Evolutionary conservation across 2,888 invertebrate species (phyloP).

Genomic region (Xestia xanthographa): DNA sequence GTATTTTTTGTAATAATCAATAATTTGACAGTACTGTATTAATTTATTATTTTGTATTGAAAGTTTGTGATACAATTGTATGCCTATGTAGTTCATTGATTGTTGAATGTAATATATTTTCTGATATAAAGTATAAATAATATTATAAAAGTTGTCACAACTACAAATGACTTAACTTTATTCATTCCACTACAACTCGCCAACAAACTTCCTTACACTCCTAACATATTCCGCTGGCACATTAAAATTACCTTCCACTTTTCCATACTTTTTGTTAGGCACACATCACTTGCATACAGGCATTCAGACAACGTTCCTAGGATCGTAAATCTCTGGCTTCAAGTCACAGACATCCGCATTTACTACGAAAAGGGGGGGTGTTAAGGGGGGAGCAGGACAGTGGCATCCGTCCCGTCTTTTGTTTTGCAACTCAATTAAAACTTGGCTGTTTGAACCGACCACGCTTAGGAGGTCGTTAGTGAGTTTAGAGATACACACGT

Average conservation of each 20-base stretch:
- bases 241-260: constrained; percentile 61
- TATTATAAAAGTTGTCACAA: neutral
- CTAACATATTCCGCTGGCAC: constrained; percentile 41
- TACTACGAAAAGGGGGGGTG: constrained; percentile 49
- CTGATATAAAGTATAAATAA: neutral
- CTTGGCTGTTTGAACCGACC: constrained; percentile 73
- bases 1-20: neutral
- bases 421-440: constrained; percentile 85
- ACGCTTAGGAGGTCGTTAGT: constrained; percentile 75
- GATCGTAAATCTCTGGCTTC: constrained; percentile 66
- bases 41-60: too few species aligned
- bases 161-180: neutral
- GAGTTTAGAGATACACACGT: constrained; percentile 66
- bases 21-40: too few species aligned
- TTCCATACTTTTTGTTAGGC: constrained; percentile 59
- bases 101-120: too few species aligned
- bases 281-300: constrained; percentile 61
- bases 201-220: constrained; percentile 20
- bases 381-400: constrained; percentile 57
- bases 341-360: constrained; percentile 69
- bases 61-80: too few species aligned
- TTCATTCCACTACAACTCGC: constrained; percentile 16
- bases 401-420: constrained; percentile 76
- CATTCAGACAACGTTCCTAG: constrained; percentile 59
- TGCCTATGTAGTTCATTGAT: too few species aligned